These are phyloP conservation scores for Cordylochernes scorpioides DNA, from an alignment of 2,888 invertebrate genomes.

Conservation along the genomic window DNA sequence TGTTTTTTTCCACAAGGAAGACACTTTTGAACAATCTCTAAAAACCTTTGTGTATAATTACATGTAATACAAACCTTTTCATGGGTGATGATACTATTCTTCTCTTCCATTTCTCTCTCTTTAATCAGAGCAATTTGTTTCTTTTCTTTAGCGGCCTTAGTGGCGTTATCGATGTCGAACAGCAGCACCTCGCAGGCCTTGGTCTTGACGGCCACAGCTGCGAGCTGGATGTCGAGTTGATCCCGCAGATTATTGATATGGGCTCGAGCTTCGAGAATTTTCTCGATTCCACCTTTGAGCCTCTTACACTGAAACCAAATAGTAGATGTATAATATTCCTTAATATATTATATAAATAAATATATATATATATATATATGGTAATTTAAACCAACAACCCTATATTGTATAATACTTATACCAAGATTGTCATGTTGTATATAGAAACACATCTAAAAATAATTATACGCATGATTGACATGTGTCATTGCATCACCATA, in stretches of 20 bases:
- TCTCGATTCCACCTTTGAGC: constrained; percentile 39
- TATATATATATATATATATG: no score
- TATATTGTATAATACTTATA: no score
- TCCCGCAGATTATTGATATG: constrained; percentile 51
- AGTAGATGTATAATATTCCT: no score
- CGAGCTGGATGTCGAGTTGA: constrained; percentile 50
- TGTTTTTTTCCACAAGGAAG: no score
- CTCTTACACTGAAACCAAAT: constrained; percentile 45
- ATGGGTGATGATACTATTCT: constrained; percentile 43
- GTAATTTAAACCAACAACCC: no score
- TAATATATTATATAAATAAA: no score
- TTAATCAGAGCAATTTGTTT: constrained; percentile 51
- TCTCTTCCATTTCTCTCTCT: constrained; percentile 50
- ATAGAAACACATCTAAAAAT: no score
- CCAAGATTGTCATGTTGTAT: no score
- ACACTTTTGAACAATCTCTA: no score
- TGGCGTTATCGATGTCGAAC: constrained; percentile 37
- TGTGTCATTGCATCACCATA: no score
- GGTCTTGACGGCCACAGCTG: constrained; percentile 52
- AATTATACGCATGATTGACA: no score
- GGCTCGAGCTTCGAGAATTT: constrained; percentile 59
- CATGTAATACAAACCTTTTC: constrained; percentile 33
- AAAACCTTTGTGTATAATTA: not conserved
- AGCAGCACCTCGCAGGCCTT: constrained; percentile 50
- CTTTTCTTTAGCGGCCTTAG: constrained; percentile 36